Evolutionary conservation across 2,888 invertebrate species (phyloP).

Genomic region (Ennomos fuscantarius): DNA sequence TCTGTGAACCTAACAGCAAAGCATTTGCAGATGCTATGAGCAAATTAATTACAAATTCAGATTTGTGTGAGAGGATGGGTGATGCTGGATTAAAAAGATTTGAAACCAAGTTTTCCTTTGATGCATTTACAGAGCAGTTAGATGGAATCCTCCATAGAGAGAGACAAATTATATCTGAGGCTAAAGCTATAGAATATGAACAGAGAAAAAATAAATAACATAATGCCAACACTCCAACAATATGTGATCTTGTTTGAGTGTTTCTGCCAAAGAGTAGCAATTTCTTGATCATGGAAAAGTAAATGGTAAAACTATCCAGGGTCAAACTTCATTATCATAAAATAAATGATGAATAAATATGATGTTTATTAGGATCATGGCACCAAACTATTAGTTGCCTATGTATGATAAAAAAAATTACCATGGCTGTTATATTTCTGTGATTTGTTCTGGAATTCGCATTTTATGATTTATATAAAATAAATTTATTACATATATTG

Average conservation of each 20-base stretch:
- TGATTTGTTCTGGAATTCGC: too few species aligned
- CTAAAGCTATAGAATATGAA: conserved; percentile 70
- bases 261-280: conserved; percentile 45
- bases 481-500: too few species aligned
- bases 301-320: too few species aligned
- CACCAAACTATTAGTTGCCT: too few species aligned
- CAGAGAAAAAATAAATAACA: conserved; percentile 76
- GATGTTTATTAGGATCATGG: too few species aligned
- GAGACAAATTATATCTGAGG: conserved; percentile 73
- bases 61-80: conserved; percentile 88
- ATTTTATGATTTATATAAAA: too few species aligned
- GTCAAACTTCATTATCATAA: too few species aligned
- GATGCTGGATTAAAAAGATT: conserved; percentile 90
- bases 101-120: conserved; percentile 92
- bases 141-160: conserved; percentile 82
- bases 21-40: conserved; percentile 92
- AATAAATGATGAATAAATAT: too few species aligned
- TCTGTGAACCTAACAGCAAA: conserved; percentile 89
- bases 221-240: conserved; percentile 69
- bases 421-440: too few species aligned
- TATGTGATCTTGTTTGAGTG: conserved; percentile 82
- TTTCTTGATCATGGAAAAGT: conserved; percentile 4
- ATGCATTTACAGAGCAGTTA: conserved; percentile 90
- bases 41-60: conserved; percentile 86
- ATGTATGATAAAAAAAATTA: too few species aligned